Base-by-base conservation (phyloP, 2,797 vertebrate species). In the Sebastes trivittatus region DNA sequence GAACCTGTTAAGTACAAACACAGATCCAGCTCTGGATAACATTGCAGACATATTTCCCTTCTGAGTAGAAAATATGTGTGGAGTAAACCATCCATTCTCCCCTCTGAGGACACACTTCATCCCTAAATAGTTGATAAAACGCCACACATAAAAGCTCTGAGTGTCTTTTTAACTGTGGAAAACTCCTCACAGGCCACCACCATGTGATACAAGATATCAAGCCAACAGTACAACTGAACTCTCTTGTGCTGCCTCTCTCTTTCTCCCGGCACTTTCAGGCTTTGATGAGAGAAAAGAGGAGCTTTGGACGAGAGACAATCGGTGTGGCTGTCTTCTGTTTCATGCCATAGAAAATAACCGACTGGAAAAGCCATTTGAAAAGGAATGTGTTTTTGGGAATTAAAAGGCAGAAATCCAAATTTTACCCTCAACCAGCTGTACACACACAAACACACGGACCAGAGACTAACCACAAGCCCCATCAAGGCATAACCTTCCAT, bases 241-340 rank as follows among this genome's bases (percentile, higher is more conserved):
- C 65, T 69, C 62, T 77, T 56, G 18, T 18, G 81, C 82, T 79
- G 72, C 81, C 81, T 72, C 36, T 78, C 77, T 70, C 23, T 68
- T 42, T 71, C 78, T 87, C 66, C 54, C 22, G n/a, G 49, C 32
- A 1, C 75, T 64, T 85, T 71, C 59, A 14, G 70, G 70, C 84
- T 84, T 61, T 80, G 75, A 88, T 89, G 88, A 91, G 81, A 90
- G 77, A 92, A 90, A 90, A 79, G 89, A 89, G 87, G 80, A 80
- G 86, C 81, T 61, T 81, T 88, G 86, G 85, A 88, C 30, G 66
- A 13, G 54, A 80, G 72, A 89, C 74, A 76, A 72, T 87, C 72
- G 61, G 70, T 71, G 68, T 72, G 80, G 77, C 76, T 68, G 82
- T 83, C 82, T 83, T 81, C 75, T 81, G 81, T 89, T 85, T 82